Conservation (phyloP, 2,113 vertebrate species). For the Ranitomeya variabilis region DNA sequence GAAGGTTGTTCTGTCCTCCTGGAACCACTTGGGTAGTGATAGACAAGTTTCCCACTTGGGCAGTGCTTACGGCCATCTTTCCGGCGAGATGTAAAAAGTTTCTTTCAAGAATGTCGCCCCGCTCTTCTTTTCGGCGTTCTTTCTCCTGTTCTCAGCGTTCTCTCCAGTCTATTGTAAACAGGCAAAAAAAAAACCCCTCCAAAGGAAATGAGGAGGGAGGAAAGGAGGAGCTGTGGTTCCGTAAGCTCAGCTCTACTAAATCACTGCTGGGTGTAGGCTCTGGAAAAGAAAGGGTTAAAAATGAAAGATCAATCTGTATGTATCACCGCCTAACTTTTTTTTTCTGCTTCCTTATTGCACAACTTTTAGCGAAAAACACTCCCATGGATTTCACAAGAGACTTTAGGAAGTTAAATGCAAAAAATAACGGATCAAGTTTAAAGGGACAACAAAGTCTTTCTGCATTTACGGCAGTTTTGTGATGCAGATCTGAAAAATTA, state of each 20-base stretch:
- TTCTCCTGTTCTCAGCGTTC: neutral
- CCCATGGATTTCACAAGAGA: neutral
- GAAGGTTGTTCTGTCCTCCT: neutral
- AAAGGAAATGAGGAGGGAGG: neutral
- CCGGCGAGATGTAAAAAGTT: too few relatives aligned
- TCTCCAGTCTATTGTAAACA: neutral
- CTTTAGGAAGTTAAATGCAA: neutral
- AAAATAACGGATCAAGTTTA: too few relatives aligned
- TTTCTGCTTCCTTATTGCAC: neutral
- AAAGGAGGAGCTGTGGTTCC: neutral
- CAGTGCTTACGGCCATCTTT: neutral
- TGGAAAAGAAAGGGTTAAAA: neutral
- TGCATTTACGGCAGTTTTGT: too few relatives aligned
- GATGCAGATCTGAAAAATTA: neutral
- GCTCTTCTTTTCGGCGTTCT: neutral
- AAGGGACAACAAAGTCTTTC: too few relatives aligned
- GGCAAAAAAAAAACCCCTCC: neutral
- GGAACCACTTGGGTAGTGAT: conserved; percentile 16
- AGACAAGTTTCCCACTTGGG: neutral
- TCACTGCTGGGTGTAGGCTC: too few relatives aligned
- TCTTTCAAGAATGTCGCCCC: neutral
- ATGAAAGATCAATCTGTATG: neutral
- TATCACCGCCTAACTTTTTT: neutral
- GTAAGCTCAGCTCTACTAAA: neutral
- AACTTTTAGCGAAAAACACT: neutral